phyloP scores from a whole-genome alignment of 2,888 invertebrate species.

The Lordiphosa andalusiaca region DNA sequence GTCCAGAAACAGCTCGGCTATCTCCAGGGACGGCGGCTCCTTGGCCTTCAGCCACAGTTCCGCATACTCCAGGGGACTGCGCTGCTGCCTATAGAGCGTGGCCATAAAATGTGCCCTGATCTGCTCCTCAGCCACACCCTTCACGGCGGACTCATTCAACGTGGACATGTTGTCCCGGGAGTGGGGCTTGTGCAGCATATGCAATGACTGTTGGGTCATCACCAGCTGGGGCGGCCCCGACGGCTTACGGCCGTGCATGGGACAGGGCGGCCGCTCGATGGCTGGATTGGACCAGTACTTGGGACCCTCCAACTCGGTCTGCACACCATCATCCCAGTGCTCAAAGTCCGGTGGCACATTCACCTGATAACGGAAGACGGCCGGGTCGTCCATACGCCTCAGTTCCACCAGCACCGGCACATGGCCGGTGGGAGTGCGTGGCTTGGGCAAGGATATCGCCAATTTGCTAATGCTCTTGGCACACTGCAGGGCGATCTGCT shows the following conservation, averaged over 20 bases:
- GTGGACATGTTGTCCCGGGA: constrained; percentile 13
- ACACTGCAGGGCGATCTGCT: constrained; percentile 52
- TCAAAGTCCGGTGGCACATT: constrained; percentile 34
- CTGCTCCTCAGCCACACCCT: constrained; percentile 5
- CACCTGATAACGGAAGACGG: constrained; percentile 48
- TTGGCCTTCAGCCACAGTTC: constrained; percentile 20
- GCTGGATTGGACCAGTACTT: constrained; percentile 4
- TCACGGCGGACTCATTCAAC: constrained; percentile 11
- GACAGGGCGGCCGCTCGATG: constrained; percentile 17
- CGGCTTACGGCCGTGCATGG: constrained; percentile 21
- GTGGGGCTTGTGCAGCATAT: background rate
- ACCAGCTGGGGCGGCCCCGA: background rate
- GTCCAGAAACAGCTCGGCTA: constrained; percentile 24
- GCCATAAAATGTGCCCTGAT: constrained; percentile 37
- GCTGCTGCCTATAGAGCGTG: constrained; percentile 18
- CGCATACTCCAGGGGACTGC: constrained; percentile 26
- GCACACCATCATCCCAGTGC: background rate
- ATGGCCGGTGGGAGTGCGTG: constrained; percentile 29
- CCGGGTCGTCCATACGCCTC: constrained; percentile 36
- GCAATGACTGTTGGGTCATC: constrained; percentile 18
- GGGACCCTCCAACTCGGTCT: background rate
- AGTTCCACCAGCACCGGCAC: constrained; percentile 56
- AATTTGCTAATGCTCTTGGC: constrained; percentile 43
- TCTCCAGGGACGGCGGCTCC: constrained; percentile 4
- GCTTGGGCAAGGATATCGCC: constrained; percentile 38